Evolutionary conservation across 2,113 vertebrate genomes (phyloP), one percentile per base, ranked within the genome.

Genomic region (Heloderma charlesbogerti): DNA sequence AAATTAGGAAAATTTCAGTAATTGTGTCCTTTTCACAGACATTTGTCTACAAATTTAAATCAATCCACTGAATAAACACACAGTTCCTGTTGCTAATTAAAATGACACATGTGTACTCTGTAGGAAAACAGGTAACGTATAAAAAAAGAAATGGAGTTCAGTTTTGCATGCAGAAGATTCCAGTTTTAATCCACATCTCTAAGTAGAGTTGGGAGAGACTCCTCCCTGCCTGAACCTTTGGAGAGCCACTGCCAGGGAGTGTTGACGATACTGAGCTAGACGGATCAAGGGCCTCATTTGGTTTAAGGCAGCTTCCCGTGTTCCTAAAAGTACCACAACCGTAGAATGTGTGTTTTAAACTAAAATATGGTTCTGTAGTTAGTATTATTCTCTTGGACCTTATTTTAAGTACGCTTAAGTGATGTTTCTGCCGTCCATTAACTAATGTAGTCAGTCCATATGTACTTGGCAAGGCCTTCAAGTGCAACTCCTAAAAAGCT

Each of bases 11-110:
- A 2, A 80, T 1, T 67, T 89, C 40, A 0, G 6, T 8, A 45
- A 75, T 0, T 7, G 83, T 87, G 34, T 60, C 84, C 31, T 67
- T 51, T 82, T 6, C 37, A 3, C 0, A 57, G 88, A 18, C 66
- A 88, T 20, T 4, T 72, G 7, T 63, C 20, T 63, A 63, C 20
- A n/a, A 82, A 67, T 6, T 45, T 69, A 48, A 18, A 0, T 0
- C 85, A 54, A 66, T 66, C 83, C 0, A 77, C 43, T 74, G 3
- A 0, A 4, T 78, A 75, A 3, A 34, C 0, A 43, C 45, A 87
- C 63, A 22, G 29, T 63, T 86, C 0, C 60, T 0, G 0, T 0
- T 69, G 85, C 1, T 0, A 1, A 1, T 18, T 1, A 18, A 66
- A 66, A 22, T 34, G 0, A 2, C 15, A 63, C 37, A 43, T n/a